Evolutionary conservation across 1,140 invertebrate species (phyloP).

Genomic region (Drosophila mojavensis): DNA sequence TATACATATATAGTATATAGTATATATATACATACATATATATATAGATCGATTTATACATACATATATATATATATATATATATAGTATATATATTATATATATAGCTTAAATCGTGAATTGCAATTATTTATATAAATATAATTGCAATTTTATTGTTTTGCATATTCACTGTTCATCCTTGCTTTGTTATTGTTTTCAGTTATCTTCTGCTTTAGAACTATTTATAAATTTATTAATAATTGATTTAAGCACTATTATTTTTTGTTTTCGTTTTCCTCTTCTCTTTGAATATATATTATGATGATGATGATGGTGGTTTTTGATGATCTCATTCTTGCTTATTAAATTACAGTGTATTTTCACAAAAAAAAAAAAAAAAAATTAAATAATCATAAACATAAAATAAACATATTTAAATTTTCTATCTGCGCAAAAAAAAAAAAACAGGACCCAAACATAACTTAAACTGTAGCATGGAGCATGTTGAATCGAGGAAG

Average conservation of each 20-base stretch:
- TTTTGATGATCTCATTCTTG: conserved; percentile 24
- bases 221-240: conserved; percentile 60
- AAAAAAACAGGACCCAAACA: conserved; percentile 36
- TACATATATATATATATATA: conserved; percentile 41
- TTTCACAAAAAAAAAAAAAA: conserved; percentile 20
- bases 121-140: conserved; percentile 62
- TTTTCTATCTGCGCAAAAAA: conserved; percentile 40
- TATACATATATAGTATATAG: conserved; percentile 33
- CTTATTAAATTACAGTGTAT: conserved; percentile 38
- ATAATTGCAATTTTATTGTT: conserved; percentile 71
- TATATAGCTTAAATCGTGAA: conserved; percentile 37
- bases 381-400: background rate
- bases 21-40: background rate
- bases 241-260: conserved; percentile 68
- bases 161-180: conserved; percentile 66
- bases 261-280: conserved; percentile 19
- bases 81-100: too few species aligned
- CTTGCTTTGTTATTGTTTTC: conserved; percentile 54
- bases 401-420: conserved; percentile 23
- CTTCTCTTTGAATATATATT: background rate
- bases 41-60: conserved; percentile 25
- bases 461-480: conserved; percentile 36
- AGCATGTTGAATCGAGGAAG: background rate
- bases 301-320: conserved; percentile 21
- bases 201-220: conserved; percentile 28